Evolutionary conservation across 2,888 invertebrate species (phyloP), one percentile per base, ranked within the genome.

Genomic region (Ypsolopha scabrella): DNA sequence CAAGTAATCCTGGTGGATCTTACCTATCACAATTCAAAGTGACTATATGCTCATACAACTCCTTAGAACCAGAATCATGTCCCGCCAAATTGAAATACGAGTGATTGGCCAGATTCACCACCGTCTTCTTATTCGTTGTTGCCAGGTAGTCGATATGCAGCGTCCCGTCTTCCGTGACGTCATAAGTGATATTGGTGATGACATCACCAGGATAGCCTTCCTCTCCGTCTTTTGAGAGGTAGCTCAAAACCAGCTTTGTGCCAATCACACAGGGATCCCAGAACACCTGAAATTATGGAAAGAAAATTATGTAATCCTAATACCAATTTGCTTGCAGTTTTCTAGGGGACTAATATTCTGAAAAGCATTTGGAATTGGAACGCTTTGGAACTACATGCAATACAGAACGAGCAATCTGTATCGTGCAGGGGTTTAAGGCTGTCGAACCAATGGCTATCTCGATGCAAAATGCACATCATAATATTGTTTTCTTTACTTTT

Each of bases 11-110:
- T n/a, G n/a, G n/a, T n/a, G n/a, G n/a, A 11, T 63, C 72, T 65
- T 72, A 80, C 95, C 91, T 58, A 72, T 94, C 92, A 46, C 95
- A 94, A 64, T 93, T 93, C 24, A 97, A 88, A 13, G 80, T 72
- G 10, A 94, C 79, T 4, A 79, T 66, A 65, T 95, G 95, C 43
- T 93, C 90, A 61, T 90, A 91, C 7, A 94, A 58, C 60, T 90
- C 92, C 6, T 79, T 72, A 0, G 90, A 86, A 0, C 93, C 94
- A 2, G 88, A 71, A 6, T 81, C 87, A 80, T 97, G 95, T 0
- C 97, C 97, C 37, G 93, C 95, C 54, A 98, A 80, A 76, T 98
- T 98, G 75, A 98, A 97, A 73, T 97, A 98, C 9, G 95, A 91
- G 73, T 98, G 98, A 74, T 96, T 97, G 8, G 96, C 96, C 57